Evolutionary conservation across 1,140 invertebrate genomes (phyloP).

Genomic region (Eufriesea mexicana): DNA sequence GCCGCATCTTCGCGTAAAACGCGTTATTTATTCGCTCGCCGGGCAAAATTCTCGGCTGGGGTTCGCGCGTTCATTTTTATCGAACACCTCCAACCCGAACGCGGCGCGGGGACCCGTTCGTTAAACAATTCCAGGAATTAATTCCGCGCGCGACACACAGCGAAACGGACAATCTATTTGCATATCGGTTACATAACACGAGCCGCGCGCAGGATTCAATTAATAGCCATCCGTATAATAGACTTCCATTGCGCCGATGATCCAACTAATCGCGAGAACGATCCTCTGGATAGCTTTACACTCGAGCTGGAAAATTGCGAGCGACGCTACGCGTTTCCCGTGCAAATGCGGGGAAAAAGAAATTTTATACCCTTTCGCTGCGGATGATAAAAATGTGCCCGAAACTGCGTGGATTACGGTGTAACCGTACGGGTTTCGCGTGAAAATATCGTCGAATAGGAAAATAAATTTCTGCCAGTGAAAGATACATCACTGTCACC

Average conservation of each 20-base stretch:
- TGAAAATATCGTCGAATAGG: not conserved
- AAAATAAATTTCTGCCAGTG: not conserved
- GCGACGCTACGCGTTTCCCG: not conserved
- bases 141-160: conserved; percentile 43
- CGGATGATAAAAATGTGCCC: too few species aligned
- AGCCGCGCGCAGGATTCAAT: conserved; percentile 39
- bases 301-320: conserved; percentile 30
- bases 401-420: not conserved
- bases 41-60: not conserved
- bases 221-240: conserved; percentile 52
- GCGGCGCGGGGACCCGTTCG: conserved; percentile 7
- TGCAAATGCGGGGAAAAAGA: not conserved
- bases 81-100: not conserved
- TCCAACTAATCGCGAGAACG: conserved; percentile 45
- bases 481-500: too few species aligned
- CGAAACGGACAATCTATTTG: conserved; percentile 52
- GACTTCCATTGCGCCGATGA: conserved; percentile 45
- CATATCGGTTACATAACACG: conserved; percentile 54
- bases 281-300: conserved; percentile 3
- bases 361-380: conserved; percentile 14
- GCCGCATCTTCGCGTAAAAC: not conserved
- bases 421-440: not conserved
- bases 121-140: conserved; percentile 49
- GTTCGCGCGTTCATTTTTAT: conserved; percentile 8
- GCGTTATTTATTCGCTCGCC: not conserved